Conservation (phyloP, 2,888 invertebrate genomes). For the Mycalesis mineus region DNA sequence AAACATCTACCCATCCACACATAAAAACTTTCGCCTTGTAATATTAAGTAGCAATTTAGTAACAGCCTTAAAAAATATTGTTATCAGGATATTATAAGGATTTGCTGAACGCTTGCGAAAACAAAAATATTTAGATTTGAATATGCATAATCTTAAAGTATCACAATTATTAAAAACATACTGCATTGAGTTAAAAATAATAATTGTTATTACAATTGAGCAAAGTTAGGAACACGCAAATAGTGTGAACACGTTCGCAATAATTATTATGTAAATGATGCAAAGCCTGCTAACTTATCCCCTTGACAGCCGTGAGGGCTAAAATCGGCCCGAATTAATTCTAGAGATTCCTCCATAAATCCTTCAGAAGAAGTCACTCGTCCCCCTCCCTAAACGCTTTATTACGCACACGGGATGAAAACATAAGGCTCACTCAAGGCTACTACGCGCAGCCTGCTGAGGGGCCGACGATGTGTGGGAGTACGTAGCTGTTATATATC, state of each 20-base stretch:
- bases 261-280: constrained; percentile 44
- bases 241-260: constrained; percentile 14
- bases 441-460: constrained; percentile 53
- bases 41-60: no score
- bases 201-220: no score
- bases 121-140: no score
- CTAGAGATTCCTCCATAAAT: constrained; percentile 70
- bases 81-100: no score
- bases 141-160: no score
- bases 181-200: no score
- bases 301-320: constrained; percentile 43
- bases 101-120: no score
- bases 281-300: constrained; percentile 38
- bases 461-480: constrained; percentile 37
- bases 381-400: constrained; percentile 72
- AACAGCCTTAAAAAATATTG: no score
- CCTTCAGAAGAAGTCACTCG: constrained; percentile 69
- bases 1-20: no score
- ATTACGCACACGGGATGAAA: constrained; percentile 75
- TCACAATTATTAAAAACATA: no score
- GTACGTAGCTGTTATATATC: constrained; percentile 45
- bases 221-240: constrained; percentile 14
- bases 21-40: no score
- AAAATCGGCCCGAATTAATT: constrained; percentile 69
- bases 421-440: constrained; percentile 73